Evolutionary conservation across 2,888 invertebrate genomes (phyloP).

Genomic region (Polyploca ridens): DNA sequence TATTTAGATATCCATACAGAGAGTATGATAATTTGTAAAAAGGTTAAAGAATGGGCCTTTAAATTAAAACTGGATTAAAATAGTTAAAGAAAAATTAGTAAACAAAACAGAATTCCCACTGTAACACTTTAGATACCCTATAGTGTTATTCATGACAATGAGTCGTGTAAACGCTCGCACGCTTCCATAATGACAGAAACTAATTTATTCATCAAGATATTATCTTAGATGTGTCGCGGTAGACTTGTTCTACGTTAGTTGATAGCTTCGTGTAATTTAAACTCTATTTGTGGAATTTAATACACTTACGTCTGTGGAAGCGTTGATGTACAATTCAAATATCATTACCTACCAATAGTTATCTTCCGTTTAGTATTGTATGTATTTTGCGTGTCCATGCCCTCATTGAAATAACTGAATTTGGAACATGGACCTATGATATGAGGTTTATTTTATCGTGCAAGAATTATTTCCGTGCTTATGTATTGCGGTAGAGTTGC

Average conservation of each 20-base stretch:
- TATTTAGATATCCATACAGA: no score
- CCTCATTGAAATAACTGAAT: no score
- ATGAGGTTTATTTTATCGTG: no score
- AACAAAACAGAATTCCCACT: neutral
- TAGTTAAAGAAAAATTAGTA: neutral
- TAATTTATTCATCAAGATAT: constrained; percentile 69
- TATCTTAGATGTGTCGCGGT: constrained; percentile 42
- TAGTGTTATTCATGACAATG: constrained; percentile 15
- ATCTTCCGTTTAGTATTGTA: neutral
- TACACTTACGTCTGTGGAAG: neutral
- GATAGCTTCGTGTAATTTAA: constrained; percentile 39
- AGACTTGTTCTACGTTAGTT: constrained; percentile 45
- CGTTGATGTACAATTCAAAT: no score
- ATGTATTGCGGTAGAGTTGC: no score
- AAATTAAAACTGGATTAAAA: neutral
- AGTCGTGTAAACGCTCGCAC: constrained; percentile 37
- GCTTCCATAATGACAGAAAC: constrained; percentile 54
- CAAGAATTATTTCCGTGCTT: no score
- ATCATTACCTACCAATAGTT: neutral
- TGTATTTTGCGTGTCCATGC: no score
- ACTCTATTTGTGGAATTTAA: constrained; percentile 8
- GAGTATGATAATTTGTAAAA: no score
- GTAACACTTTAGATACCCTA: constrained; percentile 6
- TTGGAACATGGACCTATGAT: no score
- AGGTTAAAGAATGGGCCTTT: no score